A percentile compares a stretch with the other conserved stretches of the same genome.
phyloP scores from a whole-genome alignment of 1,140 invertebrate genomes.

The Drosophila pandora region DNA sequence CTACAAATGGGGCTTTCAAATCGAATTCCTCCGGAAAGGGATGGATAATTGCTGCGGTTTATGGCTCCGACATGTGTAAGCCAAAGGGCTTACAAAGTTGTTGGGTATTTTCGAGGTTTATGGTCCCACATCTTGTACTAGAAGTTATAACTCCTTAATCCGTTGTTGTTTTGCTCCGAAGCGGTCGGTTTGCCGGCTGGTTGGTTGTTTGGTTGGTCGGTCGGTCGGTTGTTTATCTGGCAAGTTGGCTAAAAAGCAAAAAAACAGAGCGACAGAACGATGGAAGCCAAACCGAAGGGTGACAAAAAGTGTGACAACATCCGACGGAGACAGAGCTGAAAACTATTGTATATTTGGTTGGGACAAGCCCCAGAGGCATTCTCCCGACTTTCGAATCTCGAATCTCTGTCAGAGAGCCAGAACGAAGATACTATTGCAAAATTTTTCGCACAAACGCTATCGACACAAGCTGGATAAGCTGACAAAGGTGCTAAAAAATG shows the following conservation, averaged over 20 bases:
- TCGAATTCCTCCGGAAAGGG: constrained; percentile 4
- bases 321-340: constrained; percentile 25
- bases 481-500: constrained; percentile 57
- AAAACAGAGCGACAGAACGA: background rate
- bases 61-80: constrained; percentile 43
- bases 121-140: constrained; percentile 34
- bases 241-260: constrained; percentile 29
- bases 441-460: constrained; percentile 48
- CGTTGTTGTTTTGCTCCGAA: constrained; percentile 30
- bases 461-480: constrained; percentile 51
- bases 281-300: constrained; percentile 15
- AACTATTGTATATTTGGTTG: constrained; percentile 28
- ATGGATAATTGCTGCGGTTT: constrained; percentile 25
- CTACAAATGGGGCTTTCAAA: constrained; percentile 14
- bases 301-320: constrained; percentile 41
- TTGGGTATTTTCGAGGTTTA: constrained; percentile 15
- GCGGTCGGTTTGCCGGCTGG: constrained; percentile 9
- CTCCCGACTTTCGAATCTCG: constrained; percentile 23
- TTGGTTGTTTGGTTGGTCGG: background rate
- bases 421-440: constrained; percentile 33
- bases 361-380: constrained; percentile 23
- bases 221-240: constrained; percentile 32
- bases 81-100: constrained; percentile 33
- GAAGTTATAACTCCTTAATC: constrained; percentile 44
- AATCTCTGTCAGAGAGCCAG: constrained; percentile 18